Evolutionary conservation across 2,797 vertebrate species (phyloP).

Genomic region (Lemur catta): DNA sequence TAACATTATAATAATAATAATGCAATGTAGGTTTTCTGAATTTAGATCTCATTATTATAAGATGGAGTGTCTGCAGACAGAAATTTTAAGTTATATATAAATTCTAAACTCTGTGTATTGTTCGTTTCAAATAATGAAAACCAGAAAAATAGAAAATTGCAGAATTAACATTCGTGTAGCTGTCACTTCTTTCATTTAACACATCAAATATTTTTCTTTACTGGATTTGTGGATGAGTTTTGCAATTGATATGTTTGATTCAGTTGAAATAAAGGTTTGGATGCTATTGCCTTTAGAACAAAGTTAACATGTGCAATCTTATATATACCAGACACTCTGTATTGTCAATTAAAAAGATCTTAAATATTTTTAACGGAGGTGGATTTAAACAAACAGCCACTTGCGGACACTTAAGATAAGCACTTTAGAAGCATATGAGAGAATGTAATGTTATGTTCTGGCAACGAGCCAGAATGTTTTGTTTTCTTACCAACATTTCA

Average conservation of each 20-base stretch:
- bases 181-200: slow-evolving; percentile 18
- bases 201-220: slow-evolving; percentile 22
- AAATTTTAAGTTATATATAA: neutral
- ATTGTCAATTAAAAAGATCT: slow-evolving; percentile 58
- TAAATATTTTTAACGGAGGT: slow-evolving; percentile 57
- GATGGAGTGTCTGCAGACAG: neutral
- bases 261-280: neutral
- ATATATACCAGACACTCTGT: neutral
- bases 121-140: neutral
- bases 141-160: neutral
- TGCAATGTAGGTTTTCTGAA: neutral
- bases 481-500: slow-evolving; percentile 79
- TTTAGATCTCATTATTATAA: neutral
- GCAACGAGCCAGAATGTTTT: slow-evolving; percentile 68
- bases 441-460: slow-evolving; percentile 70
- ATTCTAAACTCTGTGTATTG: neutral
- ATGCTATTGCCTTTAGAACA: slow-evolving; percentile 9
- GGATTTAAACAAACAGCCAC: slow-evolving; percentile 69
- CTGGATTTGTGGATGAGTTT: slow-evolving; percentile 3
- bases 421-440: slow-evolving; percentile 54
- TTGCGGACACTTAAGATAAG: slow-evolving; percentile 65
- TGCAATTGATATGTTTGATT: neutral
- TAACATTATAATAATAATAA: neutral
- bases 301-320: slow-evolving; percentile 40
- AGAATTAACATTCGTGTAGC: neutral